Evolutionary conservation across 2,113 vertebrate genomes (phyloP).

Genomic region (Heterocephalus glaber): DNA sequence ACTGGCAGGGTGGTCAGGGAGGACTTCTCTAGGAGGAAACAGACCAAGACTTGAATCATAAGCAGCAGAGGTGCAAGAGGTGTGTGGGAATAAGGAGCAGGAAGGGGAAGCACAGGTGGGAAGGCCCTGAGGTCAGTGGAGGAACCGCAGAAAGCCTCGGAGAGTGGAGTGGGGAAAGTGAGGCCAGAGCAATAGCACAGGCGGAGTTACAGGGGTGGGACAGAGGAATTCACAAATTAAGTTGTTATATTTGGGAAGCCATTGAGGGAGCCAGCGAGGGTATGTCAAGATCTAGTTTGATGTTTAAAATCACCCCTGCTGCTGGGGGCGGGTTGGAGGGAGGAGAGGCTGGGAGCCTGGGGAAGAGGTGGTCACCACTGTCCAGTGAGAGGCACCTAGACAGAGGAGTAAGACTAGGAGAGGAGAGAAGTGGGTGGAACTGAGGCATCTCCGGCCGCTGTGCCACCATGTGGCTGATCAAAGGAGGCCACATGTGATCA

Average conservation of each 20-base stretch:
- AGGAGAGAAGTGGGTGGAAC: background rate
- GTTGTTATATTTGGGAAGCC: background rate
- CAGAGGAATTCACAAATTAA: background rate
- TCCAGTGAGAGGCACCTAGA: background rate
- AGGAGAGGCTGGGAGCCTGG: background rate
- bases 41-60: background rate
- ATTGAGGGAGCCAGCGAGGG: fast-evolving
- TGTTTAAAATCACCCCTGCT: background rate
- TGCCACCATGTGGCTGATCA: background rate
- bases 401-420: background rate
- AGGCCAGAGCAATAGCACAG: no score
- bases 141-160: background rate
- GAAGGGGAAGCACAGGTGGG: background rate
- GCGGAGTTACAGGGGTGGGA: no score
- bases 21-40: background rate
- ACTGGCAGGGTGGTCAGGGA: fast-evolving
- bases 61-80: background rate
- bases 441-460: background rate
- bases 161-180: background rate
- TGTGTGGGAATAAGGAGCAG: background rate
- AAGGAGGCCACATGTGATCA: background rate
- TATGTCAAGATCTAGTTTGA: background rate
- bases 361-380: background rate
- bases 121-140: background rate
- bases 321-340: background rate